Evolutionary conservation across 2,113 vertebrate genomes (phyloP).

Genomic region (Rattus rattus): DNA sequence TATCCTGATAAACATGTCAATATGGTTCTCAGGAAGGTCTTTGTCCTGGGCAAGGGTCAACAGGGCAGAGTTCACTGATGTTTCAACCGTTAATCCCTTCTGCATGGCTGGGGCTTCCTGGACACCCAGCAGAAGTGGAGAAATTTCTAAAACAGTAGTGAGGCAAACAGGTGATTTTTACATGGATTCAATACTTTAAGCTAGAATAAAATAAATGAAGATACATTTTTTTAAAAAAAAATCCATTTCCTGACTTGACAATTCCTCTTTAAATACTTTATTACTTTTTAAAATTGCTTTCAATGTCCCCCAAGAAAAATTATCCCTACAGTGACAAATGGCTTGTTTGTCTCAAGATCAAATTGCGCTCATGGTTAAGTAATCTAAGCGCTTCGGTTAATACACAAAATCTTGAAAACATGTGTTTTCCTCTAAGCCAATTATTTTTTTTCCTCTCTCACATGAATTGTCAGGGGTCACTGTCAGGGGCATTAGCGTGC

Average conservation of each 20-base stretch:
- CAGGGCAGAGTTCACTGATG: accelerated
- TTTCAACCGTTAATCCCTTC: not conserved
- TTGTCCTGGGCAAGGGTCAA: not conserved
- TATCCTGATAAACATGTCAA: accelerated
- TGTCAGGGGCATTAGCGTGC: not conserved
- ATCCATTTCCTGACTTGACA: conserved; percentile 40
- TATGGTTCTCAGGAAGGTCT: not conserved
- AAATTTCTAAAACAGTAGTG: not conserved
- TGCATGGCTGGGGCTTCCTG: not conserved
- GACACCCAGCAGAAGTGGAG: not conserved
- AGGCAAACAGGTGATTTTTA: too few species aligned
- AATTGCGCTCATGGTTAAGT: conserved; percentile 66
- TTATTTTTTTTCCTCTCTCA: conserved; percentile 1
- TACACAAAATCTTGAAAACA: not conserved
- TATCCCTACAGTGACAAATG: conserved; percentile 65
- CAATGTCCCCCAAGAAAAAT: conserved; percentile 60
- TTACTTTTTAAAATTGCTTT: conserved; percentile 65
- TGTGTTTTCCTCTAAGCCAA: not conserved
- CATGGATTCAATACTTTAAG: not conserved
- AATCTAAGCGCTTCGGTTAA: conserved; percentile 46
- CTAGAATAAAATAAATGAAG: not conserved
- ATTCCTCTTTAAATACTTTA: conserved; percentile 56
- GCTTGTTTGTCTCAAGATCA: conserved; percentile 62
- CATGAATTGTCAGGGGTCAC: conserved; percentile 64
- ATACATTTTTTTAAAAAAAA: not conserved